Base-by-base conservation (phyloP, 2,113 vertebrate species). In the Clinocottus analis region DNA sequence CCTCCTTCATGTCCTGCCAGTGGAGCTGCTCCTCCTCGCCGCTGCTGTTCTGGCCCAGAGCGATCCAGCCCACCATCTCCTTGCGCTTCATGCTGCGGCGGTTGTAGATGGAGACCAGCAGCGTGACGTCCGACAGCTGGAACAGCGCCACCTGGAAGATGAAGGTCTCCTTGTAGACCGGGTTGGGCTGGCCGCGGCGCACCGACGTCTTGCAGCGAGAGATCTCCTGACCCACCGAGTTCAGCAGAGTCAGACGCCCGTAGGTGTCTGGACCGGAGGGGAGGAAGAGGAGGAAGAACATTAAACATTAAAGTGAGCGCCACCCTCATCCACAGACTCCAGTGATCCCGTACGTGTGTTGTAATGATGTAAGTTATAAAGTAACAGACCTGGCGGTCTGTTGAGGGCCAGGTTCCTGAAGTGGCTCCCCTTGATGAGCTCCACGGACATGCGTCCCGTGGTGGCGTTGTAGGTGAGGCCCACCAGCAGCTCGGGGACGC, bases 341-440 rank as follows among this genome's bases (percentile, higher is more conserved):
- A 41, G 13, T 2, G 9, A 39, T 39, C 37, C 37, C 37, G 12
- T 39, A 39, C 2, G 45, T 47, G 45, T 47, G 45, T 47, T 21
- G 8, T 49, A 2, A 49, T 49, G 17, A 21, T 21, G 2, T n/a
- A 7, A 51, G 49, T 2, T 21, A 49, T 9, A n/a, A 21, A 31
- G 7, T 10, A 25, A 11, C 23, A 25, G 51, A 99, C 98, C 97
- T 82, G 98, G 98, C 3, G 97, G 96, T 87, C 96, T 94, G 93
- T 95, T 97, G 90, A 97, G 84, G 23, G 97, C 96, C 4, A 97
- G 95, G 93, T 98, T 98, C 82, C 96, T 95, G 94, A 99, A 98
- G 94, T 98, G 97, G 85, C 97, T 99, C 74, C 98, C 98, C 95
- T 99, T 99, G 94, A 99, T 96, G 90, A 99, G 92, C 94, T 99